Evolutionary conservation across 2,888 invertebrate genomes (phyloP), one percentile per base, ranked within the genome.

Genomic region (Biston stratarius): DNA sequence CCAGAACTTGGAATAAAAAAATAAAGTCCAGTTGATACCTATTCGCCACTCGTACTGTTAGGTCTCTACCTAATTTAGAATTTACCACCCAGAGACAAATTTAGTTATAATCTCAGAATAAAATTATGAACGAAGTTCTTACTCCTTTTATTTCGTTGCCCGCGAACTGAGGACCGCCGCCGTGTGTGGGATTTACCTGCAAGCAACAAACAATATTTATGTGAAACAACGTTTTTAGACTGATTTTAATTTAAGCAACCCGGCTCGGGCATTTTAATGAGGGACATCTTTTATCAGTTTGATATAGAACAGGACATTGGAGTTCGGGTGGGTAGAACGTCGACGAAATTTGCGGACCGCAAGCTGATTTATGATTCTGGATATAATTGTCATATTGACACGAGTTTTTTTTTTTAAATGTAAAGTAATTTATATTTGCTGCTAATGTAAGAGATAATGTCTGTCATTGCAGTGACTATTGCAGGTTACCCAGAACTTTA

Each of bases 111-210:
- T 48, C 34, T 49, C 56, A 33, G 5, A 56, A 55, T 44, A 67
- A 59, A 53, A 61, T 45, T n/a, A 40, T 47, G 14, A 45, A 42
- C 44, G 61, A 53, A 53, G 51, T 34, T 47, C 91, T 89, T 83
- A 94, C 94, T 90, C 88, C 89, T 90, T 85, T 92, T 92, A 83
- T 94, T 94, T 64, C 92, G 87, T 82, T 94, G 92, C 67, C 94
- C 94, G 71, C 95, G 94, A 42, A 94, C 94, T 11, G 95, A 93
- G 7, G 96, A 95, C 60, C 96, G 94, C 45, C 96, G 94, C 66
- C 95, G 91, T 34, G 94, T 95, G 77, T 95, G 95, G 61, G 94
- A 94, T 89, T 94, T 95, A 76, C 94, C 95, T 91, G 90, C 67
- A 83, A 87, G 76, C 61, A 83, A 78, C 33, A 67, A 70, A 72